Percentiles rank a stretch among this genome's conserved stretches.
Conservation (phyloP, 2,113 vertebrate genomes). For the Actinemys pallida region DNA sequence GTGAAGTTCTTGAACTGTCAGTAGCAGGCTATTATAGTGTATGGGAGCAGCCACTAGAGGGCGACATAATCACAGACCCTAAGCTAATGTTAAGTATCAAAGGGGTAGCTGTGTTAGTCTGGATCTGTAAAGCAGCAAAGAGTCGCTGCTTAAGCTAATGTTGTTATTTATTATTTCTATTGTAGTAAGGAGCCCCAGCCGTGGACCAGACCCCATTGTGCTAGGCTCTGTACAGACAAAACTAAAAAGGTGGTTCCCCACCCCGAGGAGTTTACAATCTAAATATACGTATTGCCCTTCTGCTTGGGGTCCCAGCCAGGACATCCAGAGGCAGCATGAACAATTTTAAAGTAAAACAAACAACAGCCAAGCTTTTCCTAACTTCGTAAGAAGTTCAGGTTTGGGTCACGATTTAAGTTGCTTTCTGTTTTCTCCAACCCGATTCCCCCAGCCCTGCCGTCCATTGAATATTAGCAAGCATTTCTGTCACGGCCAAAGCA, state of each 20-base stretch:
- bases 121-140: too few species aligned
- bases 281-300: background rate
- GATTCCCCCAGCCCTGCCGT: background rate
- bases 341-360: background rate
- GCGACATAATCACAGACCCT: background rate
- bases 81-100: background rate
- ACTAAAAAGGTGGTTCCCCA: background rate
- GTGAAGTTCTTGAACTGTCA: background rate
- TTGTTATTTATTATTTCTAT: background rate
- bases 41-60: background rate
- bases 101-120: too few species aligned
- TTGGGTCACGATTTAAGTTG: background rate
- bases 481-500: background rate
- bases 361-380: background rate
- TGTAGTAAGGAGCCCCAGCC: background rate
- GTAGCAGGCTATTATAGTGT: background rate
- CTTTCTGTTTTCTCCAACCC: background rate
- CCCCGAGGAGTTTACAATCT: background rate
- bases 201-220: background rate
- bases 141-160: background rate
- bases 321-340: background rate
- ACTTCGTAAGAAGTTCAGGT: background rate
- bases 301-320: background rate
- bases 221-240: background rate
- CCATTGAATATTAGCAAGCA: background rate